Base-by-base conservation (phyloP, 2,797 vertebrate species). In the Mionectes olivaceus region DNA sequence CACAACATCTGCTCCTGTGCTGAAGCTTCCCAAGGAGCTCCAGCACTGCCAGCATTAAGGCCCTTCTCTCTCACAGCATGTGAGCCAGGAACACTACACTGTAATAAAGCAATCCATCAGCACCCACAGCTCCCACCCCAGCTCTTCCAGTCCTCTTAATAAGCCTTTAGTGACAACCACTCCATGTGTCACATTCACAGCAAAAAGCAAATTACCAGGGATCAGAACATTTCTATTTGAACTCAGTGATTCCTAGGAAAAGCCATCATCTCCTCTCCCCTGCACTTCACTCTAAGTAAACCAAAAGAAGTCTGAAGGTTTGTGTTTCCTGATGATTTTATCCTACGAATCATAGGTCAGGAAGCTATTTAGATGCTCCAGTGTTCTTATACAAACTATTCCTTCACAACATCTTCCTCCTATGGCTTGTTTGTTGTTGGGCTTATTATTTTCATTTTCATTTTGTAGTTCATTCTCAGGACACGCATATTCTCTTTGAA, bases 401-500 rank as follows among this genome's bases (percentile, higher is more conserved):
- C 30, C 47, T 57, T 23, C 10, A 32, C 12, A 69, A 53, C 11
- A 30, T 75, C 74, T 47, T 41, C 57, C 50, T 76, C 55, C 32
- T 33, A 17, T 24, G 32, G 63, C 15, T 81, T 39, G 19, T 76
- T 68, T 79, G 52, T 35, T 75, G 57, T 81, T 67, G 2, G 17
- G 5, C 32, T 57, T 64, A 67, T 44, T 80, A 73, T 83, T 87
- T 43, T 32, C 55, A 68, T 93, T 90, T 91, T 46, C 33, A 68
- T 50, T 73, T 68, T 50, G 33, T 23, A 61, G 23, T 69, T 96
- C 80, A 30, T 68, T 75, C 70, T 85, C 65, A 83, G 30, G 49
- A 81, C 73, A 30, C 12, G 27, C 44, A 85, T 82, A 70, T 92
- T 89, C 65, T 90, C 52, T 83, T 83, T 83, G 68, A 95, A 78